Conservation (phyloP, 2,113 vertebrate species). For the Brienomyrus longianalis region DNA sequence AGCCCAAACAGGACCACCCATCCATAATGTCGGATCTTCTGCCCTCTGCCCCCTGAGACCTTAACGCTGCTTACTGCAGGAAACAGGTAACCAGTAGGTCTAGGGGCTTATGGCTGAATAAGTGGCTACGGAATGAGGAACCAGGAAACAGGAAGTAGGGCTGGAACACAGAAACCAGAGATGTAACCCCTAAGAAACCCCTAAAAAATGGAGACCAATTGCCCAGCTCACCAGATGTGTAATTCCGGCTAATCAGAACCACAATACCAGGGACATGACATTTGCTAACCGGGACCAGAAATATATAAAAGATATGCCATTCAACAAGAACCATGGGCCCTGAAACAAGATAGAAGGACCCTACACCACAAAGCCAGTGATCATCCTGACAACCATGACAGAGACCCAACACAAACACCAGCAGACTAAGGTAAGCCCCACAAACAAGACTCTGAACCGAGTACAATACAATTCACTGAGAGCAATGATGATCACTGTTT, state of each 20-base stretch:
- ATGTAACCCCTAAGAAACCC: background rate
- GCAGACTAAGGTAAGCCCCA: background rate
- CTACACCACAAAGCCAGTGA: background rate
- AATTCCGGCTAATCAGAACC: background rate
- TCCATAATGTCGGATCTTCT: background rate
- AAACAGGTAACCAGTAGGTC: background rate
- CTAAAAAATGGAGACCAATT: background rate
- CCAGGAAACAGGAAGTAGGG: background rate
- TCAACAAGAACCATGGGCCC: background rate
- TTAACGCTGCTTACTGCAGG: background rate
- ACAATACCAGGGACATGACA: background rate
- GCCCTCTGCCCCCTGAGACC: background rate
- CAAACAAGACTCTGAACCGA: background rate
- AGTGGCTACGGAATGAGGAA: background rate
- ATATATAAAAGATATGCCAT: background rate
- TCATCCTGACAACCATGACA: background rate
- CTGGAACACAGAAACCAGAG: background rate
- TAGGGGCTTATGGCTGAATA: background rate
- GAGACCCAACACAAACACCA: background rate
- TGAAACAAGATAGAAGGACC: background rate
- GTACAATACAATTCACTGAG: background rate
- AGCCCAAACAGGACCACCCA: background rate
- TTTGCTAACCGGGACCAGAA: background rate
- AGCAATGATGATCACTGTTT: background rate
- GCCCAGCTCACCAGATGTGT: background rate